These are phyloP conservation scores for Eueremaeus valkanovi DNA, from an alignment of 2,888 invertebrate species.

Conservation along the genomic window DNA sequence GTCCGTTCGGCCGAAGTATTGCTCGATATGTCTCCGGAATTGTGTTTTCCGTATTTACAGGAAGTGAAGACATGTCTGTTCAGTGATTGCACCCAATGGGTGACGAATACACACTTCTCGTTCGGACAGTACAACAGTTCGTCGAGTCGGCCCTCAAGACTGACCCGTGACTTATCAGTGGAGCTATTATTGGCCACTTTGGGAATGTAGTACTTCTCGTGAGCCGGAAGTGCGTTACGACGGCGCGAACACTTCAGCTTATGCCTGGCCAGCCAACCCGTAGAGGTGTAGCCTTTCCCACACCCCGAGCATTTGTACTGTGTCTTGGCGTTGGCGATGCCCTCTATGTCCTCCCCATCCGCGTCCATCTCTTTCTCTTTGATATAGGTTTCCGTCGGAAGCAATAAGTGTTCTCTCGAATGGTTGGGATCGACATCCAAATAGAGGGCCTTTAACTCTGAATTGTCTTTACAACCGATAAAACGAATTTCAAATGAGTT, in stretches of 20 bases:
- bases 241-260: neutral
- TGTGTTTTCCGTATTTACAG: neutral
- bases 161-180: neutral
- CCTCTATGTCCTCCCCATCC: neutral
- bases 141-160: conserved; percentile 16
- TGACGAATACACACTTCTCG: neutral
- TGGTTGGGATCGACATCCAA: neutral
- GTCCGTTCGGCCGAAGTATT: too few species aligned
- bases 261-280: conserved; percentile 32
- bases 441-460: conserved; percentile 1
- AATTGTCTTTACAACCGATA: neutral
- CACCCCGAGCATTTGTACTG: conserved; percentile 30
- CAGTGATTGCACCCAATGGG: conserved; percentile 35
- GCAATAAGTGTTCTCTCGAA: conserved; percentile 23
- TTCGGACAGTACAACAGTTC: conserved; percentile 29
- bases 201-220: neutral
- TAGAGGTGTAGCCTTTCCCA: conserved; percentile 32
- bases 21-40: neutral
- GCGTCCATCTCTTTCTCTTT: conserved; percentile 10
- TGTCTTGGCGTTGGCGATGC: neutral
- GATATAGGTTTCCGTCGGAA: neutral
- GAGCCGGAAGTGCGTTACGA: neutral
- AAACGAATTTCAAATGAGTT: neutral
- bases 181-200: neutral
- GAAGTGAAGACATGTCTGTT: conserved; percentile 23